Conservation (phyloP, 2,888 invertebrate species). For the Pardosa pseudoannulata region DNA sequence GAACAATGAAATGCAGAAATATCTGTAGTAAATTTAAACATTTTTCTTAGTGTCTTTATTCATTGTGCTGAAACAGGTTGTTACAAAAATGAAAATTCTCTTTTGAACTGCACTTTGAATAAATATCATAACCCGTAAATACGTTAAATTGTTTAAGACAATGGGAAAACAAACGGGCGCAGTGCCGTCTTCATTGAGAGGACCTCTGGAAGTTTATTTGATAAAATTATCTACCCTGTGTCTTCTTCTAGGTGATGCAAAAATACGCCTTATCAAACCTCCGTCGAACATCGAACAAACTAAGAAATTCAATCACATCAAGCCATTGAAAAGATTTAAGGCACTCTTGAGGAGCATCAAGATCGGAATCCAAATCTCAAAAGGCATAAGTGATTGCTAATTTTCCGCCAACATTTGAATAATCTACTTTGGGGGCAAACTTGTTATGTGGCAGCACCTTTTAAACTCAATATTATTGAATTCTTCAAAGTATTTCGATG, state of each 20-base stretch:
- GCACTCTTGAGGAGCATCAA: slow-evolving; percentile 9
- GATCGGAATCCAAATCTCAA: slow-evolving; percentile 19
- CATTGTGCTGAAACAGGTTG: too few relatives aligned
- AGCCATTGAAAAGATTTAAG: slow-evolving; percentile 25
- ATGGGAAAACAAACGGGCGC: too few relatives aligned
- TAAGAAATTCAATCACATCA: slow-evolving; percentile 21
- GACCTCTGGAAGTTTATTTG: too few relatives aligned
- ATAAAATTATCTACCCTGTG: too few relatives aligned
- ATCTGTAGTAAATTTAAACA: too few relatives aligned
- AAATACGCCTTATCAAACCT: slow-evolving; percentile 1
- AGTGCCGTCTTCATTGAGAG: too few relatives aligned
- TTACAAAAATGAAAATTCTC: too few relatives aligned
- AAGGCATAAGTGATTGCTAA: slow-evolving; percentile 43
- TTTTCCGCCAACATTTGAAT: slow-evolving; percentile 43
- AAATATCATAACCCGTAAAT: too few relatives aligned
- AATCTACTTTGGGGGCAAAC: slow-evolving; percentile 31
- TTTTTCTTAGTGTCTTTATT: too few relatives aligned
- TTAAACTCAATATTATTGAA: slow-evolving; percentile 51
- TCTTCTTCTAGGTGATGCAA: background rate
- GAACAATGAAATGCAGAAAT: too few relatives aligned
- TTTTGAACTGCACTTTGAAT: too few relatives aligned
- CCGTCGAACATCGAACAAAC: background rate
- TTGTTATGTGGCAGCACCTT: slow-evolving; percentile 48
- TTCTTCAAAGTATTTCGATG: slow-evolving; percentile 57
- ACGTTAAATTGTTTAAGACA: too few relatives aligned